Percentiles rank a stretch among this genome's conserved stretches.
Evolutionary conservation across 2,797 vertebrate genomes (phyloP).

Genomic region (Okamejei kenojei): DNA sequence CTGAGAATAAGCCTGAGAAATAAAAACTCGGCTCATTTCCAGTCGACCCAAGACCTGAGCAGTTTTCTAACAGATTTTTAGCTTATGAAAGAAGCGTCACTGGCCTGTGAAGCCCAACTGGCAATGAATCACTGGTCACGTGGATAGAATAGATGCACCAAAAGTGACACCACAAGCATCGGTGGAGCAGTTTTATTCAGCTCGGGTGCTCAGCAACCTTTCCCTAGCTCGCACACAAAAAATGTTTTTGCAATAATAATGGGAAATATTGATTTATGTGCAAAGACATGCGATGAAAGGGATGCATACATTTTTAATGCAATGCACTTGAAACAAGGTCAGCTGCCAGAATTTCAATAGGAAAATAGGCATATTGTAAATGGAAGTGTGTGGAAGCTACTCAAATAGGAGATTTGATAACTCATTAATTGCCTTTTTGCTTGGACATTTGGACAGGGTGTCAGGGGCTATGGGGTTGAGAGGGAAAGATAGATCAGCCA

Average conservation of each 20-base stretch:
- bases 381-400: not conserved
- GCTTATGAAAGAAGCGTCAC: no score
- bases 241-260: conserved; percentile 63
- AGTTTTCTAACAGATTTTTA: not conserved
- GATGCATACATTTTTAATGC: conserved; percentile 33
- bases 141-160: not conserved
- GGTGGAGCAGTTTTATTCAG: not conserved
- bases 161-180: not conserved
- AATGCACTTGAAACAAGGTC: not conserved
- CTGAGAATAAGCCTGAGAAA: no score
- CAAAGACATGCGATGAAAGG: conserved; percentile 50
- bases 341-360: conserved; percentile 10
- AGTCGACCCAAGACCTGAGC: not conserved
- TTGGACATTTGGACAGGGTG: no score
- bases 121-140: not conserved
- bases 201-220: not conserved
- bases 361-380: not conserved
- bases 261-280: conserved; percentile 62
- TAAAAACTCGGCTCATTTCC: not conserved
- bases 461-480: no score
- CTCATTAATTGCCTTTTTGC: not conserved
- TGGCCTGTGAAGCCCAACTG: not conserved
- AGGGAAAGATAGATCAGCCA: no score
- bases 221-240: not conserved
- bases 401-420: not conserved